Conservation (phyloP, 2,888 invertebrate species). For the Drosophila kokeensis region DNA sequence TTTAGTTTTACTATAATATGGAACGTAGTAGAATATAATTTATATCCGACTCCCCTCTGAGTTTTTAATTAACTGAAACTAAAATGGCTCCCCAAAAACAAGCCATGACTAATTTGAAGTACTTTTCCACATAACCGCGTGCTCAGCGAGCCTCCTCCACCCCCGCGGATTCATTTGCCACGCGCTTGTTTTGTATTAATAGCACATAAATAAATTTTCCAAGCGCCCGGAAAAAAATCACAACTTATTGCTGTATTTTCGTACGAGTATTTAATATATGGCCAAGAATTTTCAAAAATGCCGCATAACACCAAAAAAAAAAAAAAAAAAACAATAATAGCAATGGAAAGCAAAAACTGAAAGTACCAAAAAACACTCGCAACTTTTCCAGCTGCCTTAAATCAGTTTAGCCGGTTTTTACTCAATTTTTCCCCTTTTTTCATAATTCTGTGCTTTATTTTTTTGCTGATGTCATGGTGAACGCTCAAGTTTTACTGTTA, state of each 20-base stretch:
- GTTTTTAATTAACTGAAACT: conserved; percentile 73
- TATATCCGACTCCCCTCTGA: conserved; percentile 31
- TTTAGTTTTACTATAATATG: conserved; percentile 35
- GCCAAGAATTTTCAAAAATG: conserved; percentile 31
- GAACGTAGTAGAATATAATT: conserved; percentile 56
- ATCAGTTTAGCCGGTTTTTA: conserved; percentile 29
- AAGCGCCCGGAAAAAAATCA: neutral
- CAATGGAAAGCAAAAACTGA: conserved; percentile 10
- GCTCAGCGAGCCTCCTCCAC: too few relatives aligned
- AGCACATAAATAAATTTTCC: conserved; percentile 70
- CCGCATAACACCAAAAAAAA: conserved; percentile 23
- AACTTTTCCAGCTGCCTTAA: conserved; percentile 44
- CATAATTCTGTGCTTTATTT: conserved; percentile 11
- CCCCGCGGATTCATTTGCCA: conserved; percentile 36
- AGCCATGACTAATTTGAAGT: conserved; percentile 45
- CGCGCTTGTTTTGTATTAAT: conserved; percentile 69
- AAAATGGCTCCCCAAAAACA: conserved; percentile 43
- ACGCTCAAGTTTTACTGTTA: conserved; percentile 69
- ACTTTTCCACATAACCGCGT: neutral
- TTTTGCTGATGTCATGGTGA: conserved; percentile 72
- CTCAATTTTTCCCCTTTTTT: conserved; percentile 22
- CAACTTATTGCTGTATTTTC: conserved; percentile 63
- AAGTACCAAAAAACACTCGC: conserved; percentile 15
- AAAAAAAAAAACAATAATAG: neutral
- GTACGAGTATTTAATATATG: conserved; percentile 30